Evolutionary conservation across 2,797 vertebrate genomes (phyloP).

Genomic region (Peromyscus eremicus): DNA sequence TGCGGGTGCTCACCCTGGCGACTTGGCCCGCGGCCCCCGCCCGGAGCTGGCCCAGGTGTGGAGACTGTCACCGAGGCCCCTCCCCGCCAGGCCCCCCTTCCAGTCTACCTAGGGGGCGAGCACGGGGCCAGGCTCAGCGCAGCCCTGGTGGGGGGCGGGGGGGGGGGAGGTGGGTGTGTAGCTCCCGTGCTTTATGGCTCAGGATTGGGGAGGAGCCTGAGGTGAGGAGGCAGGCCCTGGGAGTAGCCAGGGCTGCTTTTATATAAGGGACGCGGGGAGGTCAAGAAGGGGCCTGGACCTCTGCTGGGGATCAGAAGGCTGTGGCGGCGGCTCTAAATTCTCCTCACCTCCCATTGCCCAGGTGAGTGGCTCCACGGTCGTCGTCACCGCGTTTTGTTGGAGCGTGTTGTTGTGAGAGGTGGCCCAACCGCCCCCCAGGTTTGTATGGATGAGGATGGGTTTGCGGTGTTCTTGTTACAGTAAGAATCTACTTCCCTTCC

Average conservation of each 20-base stretch:
- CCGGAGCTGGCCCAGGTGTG: not conserved
- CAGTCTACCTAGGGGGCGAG: not conserved
- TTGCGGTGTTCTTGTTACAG: slow-evolving; percentile 77
- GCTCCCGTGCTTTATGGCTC: slow-evolving; percentile 7
- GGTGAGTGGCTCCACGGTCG: slow-evolving; percentile 78
- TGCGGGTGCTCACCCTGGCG: not conserved
- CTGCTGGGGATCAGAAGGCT: slow-evolving; percentile 69
- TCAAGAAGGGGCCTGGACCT: slow-evolving; percentile 71
- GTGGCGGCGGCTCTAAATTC: slow-evolving; percentile 46
- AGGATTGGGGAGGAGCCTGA: slow-evolving; percentile 80
- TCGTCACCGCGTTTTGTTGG: slow-evolving; percentile 69
- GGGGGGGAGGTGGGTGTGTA: not conserved
- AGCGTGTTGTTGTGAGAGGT: slow-evolving; percentile 77
- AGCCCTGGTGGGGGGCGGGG: not conserved
- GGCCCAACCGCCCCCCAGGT: slow-evolving; percentile 71
- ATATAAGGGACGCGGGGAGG: slow-evolving; percentile 79
- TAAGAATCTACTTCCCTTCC: slow-evolving; percentile 77
- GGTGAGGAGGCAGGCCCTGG: slow-evolving; percentile 78
- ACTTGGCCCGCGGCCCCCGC: not conserved
- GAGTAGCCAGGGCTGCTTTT: slow-evolving; percentile 77
- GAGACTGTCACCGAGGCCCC: not conserved
- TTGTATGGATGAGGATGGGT: not conserved
- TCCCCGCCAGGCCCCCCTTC: not conserved
- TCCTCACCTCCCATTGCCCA: slow-evolving; percentile 37
- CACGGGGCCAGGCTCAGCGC: not conserved